Evolutionary conservation across 1,140 invertebrate species (phyloP).

Genomic region (Drosophila suzukii): DNA sequence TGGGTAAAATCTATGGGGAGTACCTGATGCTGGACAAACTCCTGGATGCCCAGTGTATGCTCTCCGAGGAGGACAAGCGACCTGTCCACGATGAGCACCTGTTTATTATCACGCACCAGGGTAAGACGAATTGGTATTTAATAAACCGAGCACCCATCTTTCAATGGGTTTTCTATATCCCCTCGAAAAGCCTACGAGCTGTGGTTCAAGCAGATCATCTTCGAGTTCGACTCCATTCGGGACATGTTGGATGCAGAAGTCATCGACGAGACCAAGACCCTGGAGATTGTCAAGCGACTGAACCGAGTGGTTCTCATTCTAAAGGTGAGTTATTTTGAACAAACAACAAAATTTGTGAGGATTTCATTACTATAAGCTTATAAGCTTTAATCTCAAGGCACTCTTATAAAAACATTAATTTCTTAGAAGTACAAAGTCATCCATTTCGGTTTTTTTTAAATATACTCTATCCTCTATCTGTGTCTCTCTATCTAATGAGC

Average conservation of each 20-base stretch:
- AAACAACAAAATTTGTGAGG: too few relatives aligned
- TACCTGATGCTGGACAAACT: conserved; percentile 96
- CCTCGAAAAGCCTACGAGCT: conserved; percentile 95
- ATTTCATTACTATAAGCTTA: too few relatives aligned
- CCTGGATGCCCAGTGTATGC: conserved; percentile 92
- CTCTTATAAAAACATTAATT: too few relatives aligned
- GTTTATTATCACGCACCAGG: conserved; percentile 99
- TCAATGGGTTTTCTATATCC: background rate
- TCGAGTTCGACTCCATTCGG: conserved; percentile 97
- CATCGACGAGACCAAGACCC: conserved; percentile 95
- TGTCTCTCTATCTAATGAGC: too few relatives aligned
- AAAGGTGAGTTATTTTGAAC: conserved; percentile 88
- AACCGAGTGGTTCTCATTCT: conserved; percentile 96
- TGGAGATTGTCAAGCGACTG: conserved; percentile 96
- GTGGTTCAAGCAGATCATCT: conserved; percentile 99
- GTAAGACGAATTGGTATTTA: conserved; percentile 85
- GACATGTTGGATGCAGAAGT: conserved; percentile 90
- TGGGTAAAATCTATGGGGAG: conserved; percentile 93
- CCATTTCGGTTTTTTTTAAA: too few relatives aligned
- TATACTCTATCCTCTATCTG: too few relatives aligned
- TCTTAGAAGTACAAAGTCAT: too few relatives aligned
- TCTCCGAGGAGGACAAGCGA: conserved; percentile 89
- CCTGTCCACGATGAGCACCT: conserved; percentile 98
- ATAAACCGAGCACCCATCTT: background rate
- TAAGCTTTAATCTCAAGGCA: too few relatives aligned